phyloP scores from a whole-genome alignment of 2,113 vertebrate species.

The Rattus norvegicus region DNA sequence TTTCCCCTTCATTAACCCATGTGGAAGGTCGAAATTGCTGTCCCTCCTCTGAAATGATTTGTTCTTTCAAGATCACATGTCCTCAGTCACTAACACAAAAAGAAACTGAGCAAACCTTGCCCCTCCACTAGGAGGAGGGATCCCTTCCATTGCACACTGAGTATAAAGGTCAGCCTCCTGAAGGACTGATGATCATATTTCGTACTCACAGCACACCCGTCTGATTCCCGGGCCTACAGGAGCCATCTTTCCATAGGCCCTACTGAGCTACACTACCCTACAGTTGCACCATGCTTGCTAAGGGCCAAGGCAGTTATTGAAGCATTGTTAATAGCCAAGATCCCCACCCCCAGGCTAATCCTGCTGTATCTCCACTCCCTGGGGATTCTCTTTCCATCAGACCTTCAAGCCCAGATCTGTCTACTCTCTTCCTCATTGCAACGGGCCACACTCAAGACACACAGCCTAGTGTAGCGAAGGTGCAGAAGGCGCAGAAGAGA shows the following conservation, averaged over 20 bases:
- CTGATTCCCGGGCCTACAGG: fast-evolving
- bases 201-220: fast-evolving
- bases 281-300: fast-evolving
- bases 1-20: constrained; percentile 1
- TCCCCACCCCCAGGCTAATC: not conserved
- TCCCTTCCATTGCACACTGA: no score
- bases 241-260: not conserved
- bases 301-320: fast-evolving
- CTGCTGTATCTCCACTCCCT: fast-evolving
- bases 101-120: fast-evolving
- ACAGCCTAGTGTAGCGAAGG: no score
- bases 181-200: fast-evolving
- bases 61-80: not conserved
- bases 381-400: fast-evolving
- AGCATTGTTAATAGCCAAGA: fast-evolving
- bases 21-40: not conserved
- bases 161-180: fast-evolving
- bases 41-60: not conserved
- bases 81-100: not conserved
- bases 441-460: not conserved
- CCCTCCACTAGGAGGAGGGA: not conserved
- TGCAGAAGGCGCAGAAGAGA: not conserved
- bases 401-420: fast-evolving
- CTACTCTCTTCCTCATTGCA: not conserved
- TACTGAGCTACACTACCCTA: no score